Evolutionary conservation across 2,113 vertebrate species (phyloP).

Genomic region (Daubentonia madagascariensis): DNA sequence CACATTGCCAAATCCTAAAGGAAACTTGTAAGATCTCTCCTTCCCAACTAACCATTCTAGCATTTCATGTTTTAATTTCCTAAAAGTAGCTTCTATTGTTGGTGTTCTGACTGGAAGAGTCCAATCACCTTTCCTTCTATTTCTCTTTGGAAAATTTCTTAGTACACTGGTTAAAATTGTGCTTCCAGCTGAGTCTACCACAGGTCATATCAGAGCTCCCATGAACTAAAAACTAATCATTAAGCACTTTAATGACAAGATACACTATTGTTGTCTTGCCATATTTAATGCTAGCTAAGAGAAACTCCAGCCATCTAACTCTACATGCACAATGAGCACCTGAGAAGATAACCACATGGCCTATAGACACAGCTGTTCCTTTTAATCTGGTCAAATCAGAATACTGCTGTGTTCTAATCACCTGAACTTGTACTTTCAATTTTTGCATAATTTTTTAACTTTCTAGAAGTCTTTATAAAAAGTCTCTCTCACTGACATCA

Average conservation of each 20-base stretch:
- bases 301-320: neutral
- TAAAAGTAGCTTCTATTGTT: constrained; percentile 94
- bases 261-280: constrained; percentile 90
- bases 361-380: neutral
- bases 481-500: constrained; percentile 90
- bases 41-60: constrained; percentile 95
- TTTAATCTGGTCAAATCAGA: neutral
- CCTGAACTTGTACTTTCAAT: neutral
- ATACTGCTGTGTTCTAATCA: neutral
- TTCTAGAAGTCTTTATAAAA: neutral
- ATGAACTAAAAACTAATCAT: constrained; percentile 93
- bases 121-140: constrained; percentile 93
- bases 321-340: neutral
- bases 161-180: constrained; percentile 93
- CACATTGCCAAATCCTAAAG: constrained; percentile 95
- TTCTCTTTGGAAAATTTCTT: constrained; percentile 90
- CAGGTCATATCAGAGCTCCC: constrained; percentile 94
- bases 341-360: neutral
- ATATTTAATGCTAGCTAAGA: neutral
- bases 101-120: constrained; percentile 91
- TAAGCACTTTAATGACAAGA: constrained; percentile 94
- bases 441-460: neutral
- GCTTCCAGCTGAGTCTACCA: constrained; percentile 95
- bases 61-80: constrained; percentile 93
- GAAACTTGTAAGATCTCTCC: constrained; percentile 95